A percentile compares a stretch with the other conserved stretches of the same genome.
These are phyloP conservation scores for Mythimna lalbum DNA, from an alignment of 2,888 invertebrate species.

Conservation along the genomic window DNA sequence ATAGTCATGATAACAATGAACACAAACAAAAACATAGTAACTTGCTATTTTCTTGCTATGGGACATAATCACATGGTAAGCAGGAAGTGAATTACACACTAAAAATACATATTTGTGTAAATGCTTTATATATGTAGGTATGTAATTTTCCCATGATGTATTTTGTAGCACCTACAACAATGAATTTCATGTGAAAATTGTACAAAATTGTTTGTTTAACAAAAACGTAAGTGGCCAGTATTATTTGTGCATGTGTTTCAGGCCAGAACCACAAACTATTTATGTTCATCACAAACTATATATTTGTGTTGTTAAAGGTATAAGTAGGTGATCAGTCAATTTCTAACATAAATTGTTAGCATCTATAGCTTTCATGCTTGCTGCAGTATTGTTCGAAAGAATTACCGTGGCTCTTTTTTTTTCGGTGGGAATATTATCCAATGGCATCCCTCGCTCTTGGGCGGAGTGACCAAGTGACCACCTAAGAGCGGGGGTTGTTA, in stretches of 20 bases:
- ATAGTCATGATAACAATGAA: no score
- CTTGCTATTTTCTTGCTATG: not conserved
- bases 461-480: no score
- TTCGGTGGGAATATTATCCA: no score
- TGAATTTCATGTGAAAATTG: not conserved
- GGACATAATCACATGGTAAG: not conserved
- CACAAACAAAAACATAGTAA: not conserved
- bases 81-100: not conserved
- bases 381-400: no score
- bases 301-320: no score
- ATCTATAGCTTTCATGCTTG: no score
- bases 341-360: no score
- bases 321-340: no score
- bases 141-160: not conserved
- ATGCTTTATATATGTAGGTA: not conserved
- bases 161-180: conserved; percentile 6
- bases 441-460: no score
- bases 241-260: conserved; percentile 8
- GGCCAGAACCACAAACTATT: not conserved
- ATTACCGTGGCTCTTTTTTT: no score
- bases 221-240: not conserved
- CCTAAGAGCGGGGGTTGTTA: no score
- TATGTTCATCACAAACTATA: no score
- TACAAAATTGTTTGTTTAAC: not conserved
- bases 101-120: not conserved